These are phyloP conservation scores for Hydropotes inermis DNA, from an alignment of 2,113 vertebrate genomes.

Conservation along the genomic window DNA sequence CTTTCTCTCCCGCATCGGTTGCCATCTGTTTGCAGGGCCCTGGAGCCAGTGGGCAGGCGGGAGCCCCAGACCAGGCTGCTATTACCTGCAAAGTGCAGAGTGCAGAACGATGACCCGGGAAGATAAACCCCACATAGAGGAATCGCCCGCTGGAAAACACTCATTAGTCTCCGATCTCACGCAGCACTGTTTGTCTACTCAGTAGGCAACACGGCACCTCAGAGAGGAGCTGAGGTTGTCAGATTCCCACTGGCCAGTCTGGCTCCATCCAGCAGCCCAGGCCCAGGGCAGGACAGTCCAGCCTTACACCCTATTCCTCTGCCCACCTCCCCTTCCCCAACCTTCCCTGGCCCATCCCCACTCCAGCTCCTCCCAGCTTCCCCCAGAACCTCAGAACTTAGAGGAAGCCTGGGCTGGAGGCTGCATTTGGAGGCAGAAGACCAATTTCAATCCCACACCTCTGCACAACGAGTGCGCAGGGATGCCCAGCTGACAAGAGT, in stretches of 20 bases:
- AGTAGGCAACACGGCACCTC: neutral
- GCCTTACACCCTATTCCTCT: neutral
- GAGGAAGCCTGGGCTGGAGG: neutral
- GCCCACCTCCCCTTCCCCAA: neutral
- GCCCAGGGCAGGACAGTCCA: rapidly evolving
- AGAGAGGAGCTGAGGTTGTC: slow-evolving; percentile 34
- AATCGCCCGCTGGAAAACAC: slow-evolving; percentile 46
- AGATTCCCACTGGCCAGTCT: neutral
- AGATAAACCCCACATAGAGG: slow-evolving; percentile 53
- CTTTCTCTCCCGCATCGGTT: neutral
- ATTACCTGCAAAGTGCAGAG: slow-evolving; percentile 64
- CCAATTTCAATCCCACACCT: neutral
- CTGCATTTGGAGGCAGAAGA: neutral
- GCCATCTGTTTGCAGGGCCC: slow-evolving; percentile 33
- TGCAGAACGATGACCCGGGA: slow-evolving; percentile 3
- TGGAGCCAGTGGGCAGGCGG: neutral
- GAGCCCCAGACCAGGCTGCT: slow-evolving; percentile 30
- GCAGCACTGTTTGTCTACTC: neutral
- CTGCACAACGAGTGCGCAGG: neutral
- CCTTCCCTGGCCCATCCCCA: neutral
- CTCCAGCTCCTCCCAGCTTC: neutral
- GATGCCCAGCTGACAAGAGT: neutral
- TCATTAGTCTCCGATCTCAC: slow-evolving; percentile 31
- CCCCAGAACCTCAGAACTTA: neutral
- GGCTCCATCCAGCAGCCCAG: neutral